These are phyloP conservation scores for Melinaea menophilus DNA, from an alignment of 2,888 invertebrate species.

Conservation along the genomic window DNA sequence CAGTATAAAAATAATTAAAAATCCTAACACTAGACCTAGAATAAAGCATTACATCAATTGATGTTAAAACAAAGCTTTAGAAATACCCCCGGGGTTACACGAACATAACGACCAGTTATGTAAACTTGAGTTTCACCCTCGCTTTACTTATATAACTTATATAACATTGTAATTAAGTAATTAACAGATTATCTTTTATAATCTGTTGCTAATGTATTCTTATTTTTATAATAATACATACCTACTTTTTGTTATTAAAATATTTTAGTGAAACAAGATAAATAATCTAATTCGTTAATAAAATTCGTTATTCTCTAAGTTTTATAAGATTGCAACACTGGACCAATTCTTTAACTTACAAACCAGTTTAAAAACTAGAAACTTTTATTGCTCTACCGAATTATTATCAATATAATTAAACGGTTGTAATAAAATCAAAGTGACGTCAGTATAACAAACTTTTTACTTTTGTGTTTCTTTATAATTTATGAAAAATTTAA, in stretches of 20 bases:
- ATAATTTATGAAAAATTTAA: too few relatives aligned
- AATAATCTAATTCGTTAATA: too few relatives aligned
- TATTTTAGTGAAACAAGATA: not conserved
- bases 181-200: too few relatives aligned
- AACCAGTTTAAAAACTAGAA: slow-evolving; percentile 32
- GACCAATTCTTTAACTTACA: slow-evolving; percentile 18
- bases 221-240: not conserved
- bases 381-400: slow-evolving; percentile 10
- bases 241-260: not conserved
- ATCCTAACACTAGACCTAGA: not conserved
- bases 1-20: too few relatives aligned
- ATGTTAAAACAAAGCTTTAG: slow-evolving; percentile 3
- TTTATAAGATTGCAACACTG: slow-evolving; percentile 9
- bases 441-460: too few relatives aligned
- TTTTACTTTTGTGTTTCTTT: too few relatives aligned
- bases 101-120: not conserved
- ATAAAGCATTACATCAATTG: slow-evolving; percentile 11
- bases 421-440: not conserved
- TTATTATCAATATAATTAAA: not conserved
- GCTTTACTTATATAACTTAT: not conserved
- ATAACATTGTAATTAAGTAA: too few relatives aligned
- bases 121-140: not conserved
- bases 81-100: not conserved
- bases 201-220: not conserved
- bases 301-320: not conserved